Conservation (phyloP, 2,797 vertebrate genomes). For the Otus scops region DNA sequence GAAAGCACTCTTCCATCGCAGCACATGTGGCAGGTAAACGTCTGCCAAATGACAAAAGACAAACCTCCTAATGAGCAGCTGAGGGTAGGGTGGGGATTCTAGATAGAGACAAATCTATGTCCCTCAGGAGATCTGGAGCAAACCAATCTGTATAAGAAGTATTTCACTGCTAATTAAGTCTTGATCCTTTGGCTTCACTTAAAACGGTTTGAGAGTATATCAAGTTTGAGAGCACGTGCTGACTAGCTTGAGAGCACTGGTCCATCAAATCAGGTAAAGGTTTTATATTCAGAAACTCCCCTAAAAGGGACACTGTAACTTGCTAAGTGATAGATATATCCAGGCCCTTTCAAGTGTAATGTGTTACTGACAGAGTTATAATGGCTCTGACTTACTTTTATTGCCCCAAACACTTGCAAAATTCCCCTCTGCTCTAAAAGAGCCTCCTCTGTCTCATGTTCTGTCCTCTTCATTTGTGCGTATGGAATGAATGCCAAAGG, state of each 20-base stretch:
- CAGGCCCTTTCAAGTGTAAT: conserved; percentile 45
- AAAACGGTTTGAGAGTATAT: conserved; percentile 80
- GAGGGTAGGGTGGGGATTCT: conserved; percentile 68
- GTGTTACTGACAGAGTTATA: conserved; percentile 36
- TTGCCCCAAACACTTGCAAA: background rate
- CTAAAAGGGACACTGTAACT: conserved; percentile 45
- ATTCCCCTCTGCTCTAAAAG: background rate
- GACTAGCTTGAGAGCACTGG: conserved; percentile 76
- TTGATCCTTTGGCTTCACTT: conserved; percentile 89
- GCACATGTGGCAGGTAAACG: background rate
- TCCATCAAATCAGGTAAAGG: conserved; percentile 68
- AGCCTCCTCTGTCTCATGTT: background rate
- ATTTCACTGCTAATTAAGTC: conserved; percentile 86
- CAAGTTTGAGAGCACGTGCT: conserved; percentile 88
- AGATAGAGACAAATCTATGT: conserved; percentile 74
- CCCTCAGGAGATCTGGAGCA: conserved; percentile 73
- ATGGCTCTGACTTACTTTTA: conserved; percentile 12
- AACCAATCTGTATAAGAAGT: conserved; percentile 71
- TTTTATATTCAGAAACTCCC: conserved; percentile 53
- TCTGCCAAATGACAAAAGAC: conserved; percentile 64
- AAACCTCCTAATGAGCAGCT: conserved; percentile 58
- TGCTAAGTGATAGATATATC: conserved; percentile 25
- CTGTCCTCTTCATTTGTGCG: background rate
- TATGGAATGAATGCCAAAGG: background rate
- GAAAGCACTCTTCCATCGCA: background rate